Conservation (phyloP, 1,140 invertebrate genomes). For the Drosophila sucinea region DNA sequence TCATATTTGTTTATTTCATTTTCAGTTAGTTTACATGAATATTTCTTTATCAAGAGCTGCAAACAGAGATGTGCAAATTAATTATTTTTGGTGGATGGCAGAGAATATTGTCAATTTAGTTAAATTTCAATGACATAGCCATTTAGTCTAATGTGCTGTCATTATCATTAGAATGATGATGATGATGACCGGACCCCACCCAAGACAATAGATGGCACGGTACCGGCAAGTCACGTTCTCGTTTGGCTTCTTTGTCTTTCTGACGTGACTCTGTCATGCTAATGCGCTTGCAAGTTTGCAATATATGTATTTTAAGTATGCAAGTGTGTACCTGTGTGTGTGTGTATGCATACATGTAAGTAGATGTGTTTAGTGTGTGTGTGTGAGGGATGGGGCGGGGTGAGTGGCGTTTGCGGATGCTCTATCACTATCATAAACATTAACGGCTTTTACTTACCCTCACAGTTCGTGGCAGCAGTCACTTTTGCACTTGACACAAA, state of each 20-base stretch:
- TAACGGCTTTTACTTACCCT: conserved; percentile 72
- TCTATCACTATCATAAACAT: conserved; percentile 69
- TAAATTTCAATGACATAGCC: conserved; percentile 59
- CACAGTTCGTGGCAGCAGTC: conserved; percentile 41
- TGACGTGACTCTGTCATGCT: conserved; percentile 50
- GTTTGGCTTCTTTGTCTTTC: conserved; percentile 48
- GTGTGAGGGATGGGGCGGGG: not conserved
- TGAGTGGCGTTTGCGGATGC: conserved; percentile 5
- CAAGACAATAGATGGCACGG: conserved; percentile 17
- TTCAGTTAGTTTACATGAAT: too few species aligned
- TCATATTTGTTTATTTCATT: too few species aligned
- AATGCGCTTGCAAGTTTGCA: conserved; percentile 70
- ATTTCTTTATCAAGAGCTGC: too few species aligned
- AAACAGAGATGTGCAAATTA: not conserved
- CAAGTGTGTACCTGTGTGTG: conserved; percentile 32
- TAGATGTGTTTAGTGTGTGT: conserved; percentile 8
- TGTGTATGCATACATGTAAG: too few species aligned
- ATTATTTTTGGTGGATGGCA: conserved; percentile 1
- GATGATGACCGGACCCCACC: conserved; percentile 12
- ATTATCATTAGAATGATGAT: conserved; percentile 32
- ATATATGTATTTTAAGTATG: conserved; percentile 70
- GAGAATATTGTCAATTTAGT: conserved; percentile 25
- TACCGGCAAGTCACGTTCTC: conserved; percentile 55
- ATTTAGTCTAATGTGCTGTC: conserved; percentile 48
- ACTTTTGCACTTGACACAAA: conserved; percentile 60